These are phyloP conservation scores for Cricetomys ansorgei DNA, from an alignment of 2,113 vertebrate genomes.

Conservation along the genomic window DNA sequence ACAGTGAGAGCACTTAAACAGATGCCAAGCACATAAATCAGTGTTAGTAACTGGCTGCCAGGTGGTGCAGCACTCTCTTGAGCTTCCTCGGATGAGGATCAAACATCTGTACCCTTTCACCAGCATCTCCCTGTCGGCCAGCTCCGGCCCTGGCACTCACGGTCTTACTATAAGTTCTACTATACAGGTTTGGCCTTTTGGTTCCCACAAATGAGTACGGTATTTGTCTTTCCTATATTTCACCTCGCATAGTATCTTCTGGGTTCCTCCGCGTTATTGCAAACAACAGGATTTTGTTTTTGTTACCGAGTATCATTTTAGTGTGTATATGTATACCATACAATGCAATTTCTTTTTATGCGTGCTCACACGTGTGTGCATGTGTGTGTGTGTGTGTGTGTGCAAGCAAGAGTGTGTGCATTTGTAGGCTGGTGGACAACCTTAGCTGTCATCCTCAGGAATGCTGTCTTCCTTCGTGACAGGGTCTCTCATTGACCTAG, in stretches of 20 bases:
- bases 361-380: no score
- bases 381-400: not conserved
- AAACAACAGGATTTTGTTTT: not conserved
- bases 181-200: not conserved
- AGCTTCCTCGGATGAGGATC: not conserved
- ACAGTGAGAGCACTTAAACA: not conserved
- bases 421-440: no score
- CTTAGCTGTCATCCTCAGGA: not conserved
- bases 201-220: no score
- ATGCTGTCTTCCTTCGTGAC: not conserved
- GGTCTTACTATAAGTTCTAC: fast-evolving
- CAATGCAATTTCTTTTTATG: not conserved
- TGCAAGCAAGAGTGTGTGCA: not conserved
- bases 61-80: fast-evolving
- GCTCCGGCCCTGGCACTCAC: no score
- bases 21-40: not conserved
- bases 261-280: not conserved
- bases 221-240: not conserved
- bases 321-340: not conserved
- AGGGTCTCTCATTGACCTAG: not conserved
- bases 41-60: no score
- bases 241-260: not conserved
- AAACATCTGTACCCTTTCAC: not conserved
- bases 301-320: not conserved
- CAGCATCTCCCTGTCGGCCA: not conserved